Evolutionary conservation across 2,113 vertebrate genomes (phyloP), one percentile per base, ranked within the genome.

Genomic region (Alethe castanea): DNA sequence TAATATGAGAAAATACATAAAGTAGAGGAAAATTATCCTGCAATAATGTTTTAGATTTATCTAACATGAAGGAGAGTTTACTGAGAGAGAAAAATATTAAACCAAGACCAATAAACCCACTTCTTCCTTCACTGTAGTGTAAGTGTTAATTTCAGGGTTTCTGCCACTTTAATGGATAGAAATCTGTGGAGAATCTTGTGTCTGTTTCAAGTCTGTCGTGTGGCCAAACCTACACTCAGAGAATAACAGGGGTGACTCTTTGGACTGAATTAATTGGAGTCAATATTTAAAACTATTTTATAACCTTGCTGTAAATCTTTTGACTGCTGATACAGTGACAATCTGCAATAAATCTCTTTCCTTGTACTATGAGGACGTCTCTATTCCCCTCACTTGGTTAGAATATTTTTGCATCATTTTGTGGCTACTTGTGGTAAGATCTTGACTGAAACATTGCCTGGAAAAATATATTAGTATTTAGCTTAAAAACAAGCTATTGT

Each of bases 181-280:
- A 71, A 60, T 72, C 29, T 74, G 11, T 8, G 23, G 14, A 82
- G 29, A 38, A 48, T n/a, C 16, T 57, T 16, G 47, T 80, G 29
- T 29, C 35, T 70, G 16, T 33, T 29, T 26, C 64, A 90, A 92
- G 24, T 25, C 22, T 52, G 12, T 61, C 5, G 1, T 24, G 28
- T 23, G 38, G 70, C 26, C 25, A 13, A 88, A 59, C 10, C 0
- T 0, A 47, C 5, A 2, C 35, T 45, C 1, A 0, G 19, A 64
- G 53, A 83, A 26, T 45, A 82, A 53, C 11, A 42, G 40, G 8
- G 33, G 5, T 79, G 25, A 29, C 7, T 67, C 45, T 52, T 78
- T 70, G 62, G 80, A 38, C 52, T 71, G 47, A 86, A 61, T 60
- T 28, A 86, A 85, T 90, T 74, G 83, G 9, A 5, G 13, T 85